Conservation (phyloP, 2,888 invertebrate species). For the Caenorhabditis sinica region DNA sequence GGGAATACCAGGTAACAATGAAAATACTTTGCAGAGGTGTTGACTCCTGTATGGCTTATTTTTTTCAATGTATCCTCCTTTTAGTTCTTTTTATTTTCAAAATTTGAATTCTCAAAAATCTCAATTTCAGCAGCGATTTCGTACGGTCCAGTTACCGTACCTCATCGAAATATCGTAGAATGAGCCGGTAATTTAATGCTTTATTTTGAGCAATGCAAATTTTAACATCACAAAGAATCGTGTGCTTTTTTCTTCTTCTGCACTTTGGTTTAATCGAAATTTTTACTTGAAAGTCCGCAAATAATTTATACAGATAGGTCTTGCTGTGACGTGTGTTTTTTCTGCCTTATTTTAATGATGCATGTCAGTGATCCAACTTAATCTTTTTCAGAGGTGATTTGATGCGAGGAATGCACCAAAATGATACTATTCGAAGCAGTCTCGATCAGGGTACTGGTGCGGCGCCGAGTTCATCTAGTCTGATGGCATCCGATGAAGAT, state of each 20-base stretch:
- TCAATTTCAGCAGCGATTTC: slow-evolving; percentile 54
- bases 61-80: slow-evolving; percentile 9
- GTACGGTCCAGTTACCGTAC: slow-evolving; percentile 67
- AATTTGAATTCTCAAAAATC: not conserved
- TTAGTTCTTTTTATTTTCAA: slow-evolving; percentile 10
- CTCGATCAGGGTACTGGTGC: slow-evolving; percentile 48
- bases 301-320: slow-evolving; percentile 1
- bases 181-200: slow-evolving; percentile 62
- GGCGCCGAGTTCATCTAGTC: slow-evolving; percentile 52
- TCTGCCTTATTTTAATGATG: not conserved
- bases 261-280: slow-evolving; percentile 21
- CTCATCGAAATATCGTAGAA: slow-evolving; percentile 65
- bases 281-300: not conserved
- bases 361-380: not conserved
- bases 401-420: slow-evolving; percentile 72
- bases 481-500: slow-evolving; percentile 60
- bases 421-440: slow-evolving; percentile 70
- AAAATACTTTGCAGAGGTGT: not conserved
- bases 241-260: slow-evolving; percentile 3
- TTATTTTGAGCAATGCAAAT: slow-evolving; percentile 7
- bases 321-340: slow-evolving; percentile 33
- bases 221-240: slow-evolving; percentile 38
- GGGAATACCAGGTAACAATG: slow-evolving; percentile 35
- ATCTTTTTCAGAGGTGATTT: slow-evolving; percentile 71
- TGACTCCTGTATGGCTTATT: slow-evolving; percentile 21